A percentile compares a stretch with the other conserved stretches of the same genome.
phyloP scores from a whole-genome alignment of 1,140 invertebrate genomes.

The Formica selysi region DNA sequence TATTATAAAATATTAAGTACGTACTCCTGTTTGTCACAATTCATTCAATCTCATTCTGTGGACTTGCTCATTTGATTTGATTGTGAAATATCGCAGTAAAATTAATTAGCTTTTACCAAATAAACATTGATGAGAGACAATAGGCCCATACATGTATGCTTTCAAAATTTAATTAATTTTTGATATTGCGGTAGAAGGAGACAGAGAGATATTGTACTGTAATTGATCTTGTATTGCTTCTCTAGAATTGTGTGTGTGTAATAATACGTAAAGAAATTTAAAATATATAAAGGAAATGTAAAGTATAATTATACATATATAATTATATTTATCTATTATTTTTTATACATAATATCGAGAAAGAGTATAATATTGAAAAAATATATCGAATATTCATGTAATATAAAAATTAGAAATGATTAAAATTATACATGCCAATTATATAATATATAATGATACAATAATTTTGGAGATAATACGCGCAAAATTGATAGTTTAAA shows the following conservation, averaged over 20 bases:
- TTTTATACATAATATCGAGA: no score
- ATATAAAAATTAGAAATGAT: no score
- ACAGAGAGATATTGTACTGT: not conserved
- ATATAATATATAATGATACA: not conserved
- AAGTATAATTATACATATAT: not conserved
- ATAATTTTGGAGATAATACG: not conserved
- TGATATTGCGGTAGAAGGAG: not conserved
- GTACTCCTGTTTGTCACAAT: not conserved
- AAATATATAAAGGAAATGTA: not conserved
- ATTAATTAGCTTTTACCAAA: conserved; percentile 31
- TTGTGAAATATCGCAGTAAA: not conserved
- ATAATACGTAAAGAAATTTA: no score
- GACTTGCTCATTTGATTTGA: conserved; percentile 13
- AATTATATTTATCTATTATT: no score
- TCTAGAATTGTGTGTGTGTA: not conserved
- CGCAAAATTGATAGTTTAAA: not conserved
- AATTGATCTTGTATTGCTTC: not conserved
- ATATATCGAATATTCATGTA: no score
- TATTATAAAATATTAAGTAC: conserved; percentile 22
- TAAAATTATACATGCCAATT: not conserved
- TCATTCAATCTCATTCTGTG: not conserved
- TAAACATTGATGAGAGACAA: conserved; percentile 14
- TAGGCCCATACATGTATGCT: not conserved
- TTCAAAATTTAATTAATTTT: conserved; percentile 28
- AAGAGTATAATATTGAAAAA: no score